Evolutionary conservation across 2,113 vertebrate genomes (phyloP).

Genomic region (Aegotheles bennettii): DNA sequence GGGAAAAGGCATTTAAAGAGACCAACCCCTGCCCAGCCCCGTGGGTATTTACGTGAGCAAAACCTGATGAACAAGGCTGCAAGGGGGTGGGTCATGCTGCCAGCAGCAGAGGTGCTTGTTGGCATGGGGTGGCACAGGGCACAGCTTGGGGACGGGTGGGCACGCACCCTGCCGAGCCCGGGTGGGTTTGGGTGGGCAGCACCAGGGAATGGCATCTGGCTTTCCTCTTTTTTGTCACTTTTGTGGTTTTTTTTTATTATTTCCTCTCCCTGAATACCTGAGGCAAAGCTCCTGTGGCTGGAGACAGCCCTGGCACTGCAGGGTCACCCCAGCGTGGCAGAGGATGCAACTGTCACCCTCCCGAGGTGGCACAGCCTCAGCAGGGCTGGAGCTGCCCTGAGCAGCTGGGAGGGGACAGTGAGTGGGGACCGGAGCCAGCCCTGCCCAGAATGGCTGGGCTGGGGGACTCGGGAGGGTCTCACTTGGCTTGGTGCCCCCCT

Average conservation of each 20-base stretch:
- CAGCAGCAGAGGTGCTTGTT: neutral
- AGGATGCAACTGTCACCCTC: neutral
- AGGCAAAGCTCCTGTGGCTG: neutral
- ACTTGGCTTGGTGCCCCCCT: neutral
- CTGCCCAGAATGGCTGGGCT: too few species aligned
- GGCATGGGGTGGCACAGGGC: neutral
- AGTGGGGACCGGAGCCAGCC: rapidly evolving
- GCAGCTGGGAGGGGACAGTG: neutral
- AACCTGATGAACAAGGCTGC: neutral
- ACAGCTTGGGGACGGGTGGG: neutral
- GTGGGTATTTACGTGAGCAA: neutral
- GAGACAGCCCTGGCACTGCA: neutral
- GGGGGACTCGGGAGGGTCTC: neutral
- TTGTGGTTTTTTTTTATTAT: neutral
- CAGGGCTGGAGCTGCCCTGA: neutral
- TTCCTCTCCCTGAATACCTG: neutral
- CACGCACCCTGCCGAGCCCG: rapidly evolving
- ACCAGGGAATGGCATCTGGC: neutral
- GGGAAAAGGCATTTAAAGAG: neutral
- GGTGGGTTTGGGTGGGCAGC: rapidly evolving
- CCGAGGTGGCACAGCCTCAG: neutral
- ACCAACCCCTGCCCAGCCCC: neutral
- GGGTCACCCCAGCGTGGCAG: rapidly evolving
- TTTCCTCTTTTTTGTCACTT: neutral
- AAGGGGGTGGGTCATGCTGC: neutral